Conservation (phyloP, 2,888 invertebrate species). For the Copidosoma aretas region DNA sequence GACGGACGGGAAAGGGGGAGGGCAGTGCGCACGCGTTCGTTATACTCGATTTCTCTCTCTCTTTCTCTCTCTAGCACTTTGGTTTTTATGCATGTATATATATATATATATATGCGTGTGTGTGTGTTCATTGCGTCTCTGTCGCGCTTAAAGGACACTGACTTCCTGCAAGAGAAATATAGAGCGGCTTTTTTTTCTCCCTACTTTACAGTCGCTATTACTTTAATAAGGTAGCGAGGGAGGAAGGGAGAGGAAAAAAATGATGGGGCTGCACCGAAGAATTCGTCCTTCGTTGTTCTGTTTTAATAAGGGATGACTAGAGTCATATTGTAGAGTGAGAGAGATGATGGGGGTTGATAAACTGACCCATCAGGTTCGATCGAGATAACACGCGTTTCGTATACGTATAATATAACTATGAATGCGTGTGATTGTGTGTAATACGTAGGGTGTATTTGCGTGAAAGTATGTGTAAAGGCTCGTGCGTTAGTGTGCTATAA, state of each 20-base stretch:
- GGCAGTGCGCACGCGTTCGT: slow-evolving; percentile 29
- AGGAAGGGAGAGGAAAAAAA: not conserved
- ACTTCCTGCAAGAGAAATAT: slow-evolving; percentile 46
- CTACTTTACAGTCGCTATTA: slow-evolving; percentile 25
- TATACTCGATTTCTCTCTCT: slow-evolving; percentile 40
- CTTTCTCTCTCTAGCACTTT: not conserved
- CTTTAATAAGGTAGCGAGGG: slow-evolving; percentile 14
- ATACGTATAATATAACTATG: not conserved
- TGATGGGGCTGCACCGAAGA: too few relatives aligned
- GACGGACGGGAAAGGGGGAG: too few relatives aligned
- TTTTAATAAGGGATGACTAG: too few relatives aligned
- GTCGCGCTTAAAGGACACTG: slow-evolving; percentile 59
- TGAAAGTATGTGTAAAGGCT: not conserved
- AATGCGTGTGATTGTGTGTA: not conserved
- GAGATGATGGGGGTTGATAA: too few relatives aligned
- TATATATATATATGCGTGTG: too few relatives aligned
- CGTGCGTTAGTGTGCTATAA: slow-evolving; percentile 17
- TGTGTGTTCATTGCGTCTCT: slow-evolving; percentile 50
- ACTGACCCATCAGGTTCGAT: too few relatives aligned
- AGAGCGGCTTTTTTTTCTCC: slow-evolving; percentile 23
- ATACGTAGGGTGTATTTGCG: not conserved
- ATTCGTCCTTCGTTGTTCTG: too few relatives aligned
- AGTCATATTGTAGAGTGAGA: too few relatives aligned
- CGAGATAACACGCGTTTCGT: too few relatives aligned
- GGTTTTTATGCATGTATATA: too few relatives aligned